phyloP scores from a whole-genome alignment of 2,797 vertebrate genomes.

The Ataeniobius toweri region DNA sequence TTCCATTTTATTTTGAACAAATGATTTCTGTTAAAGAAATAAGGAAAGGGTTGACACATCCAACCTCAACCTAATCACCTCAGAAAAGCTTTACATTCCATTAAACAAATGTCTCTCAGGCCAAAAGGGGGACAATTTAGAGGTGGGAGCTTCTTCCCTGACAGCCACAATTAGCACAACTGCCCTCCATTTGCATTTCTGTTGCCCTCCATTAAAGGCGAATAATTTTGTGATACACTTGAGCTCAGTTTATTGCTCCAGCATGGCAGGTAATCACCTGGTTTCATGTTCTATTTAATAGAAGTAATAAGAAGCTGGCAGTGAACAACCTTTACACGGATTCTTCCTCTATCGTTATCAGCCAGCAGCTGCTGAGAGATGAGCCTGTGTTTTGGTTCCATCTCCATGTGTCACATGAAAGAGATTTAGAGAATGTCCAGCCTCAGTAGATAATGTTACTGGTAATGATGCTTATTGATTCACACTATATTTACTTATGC shows the following conservation, averaged over 20 bases:
- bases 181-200: constrained; percentile 44
- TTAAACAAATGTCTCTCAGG: constrained; percentile 24
- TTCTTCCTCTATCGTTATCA: constrained; percentile 16
- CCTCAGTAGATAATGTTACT: constrained; percentile 51
- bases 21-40: constrained; percentile 5
- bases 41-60: constrained; percentile 2
- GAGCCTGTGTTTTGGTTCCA: constrained; percentile 39
- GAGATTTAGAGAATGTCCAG: constrained; percentile 46
- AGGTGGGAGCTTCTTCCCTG: constrained; percentile 21
- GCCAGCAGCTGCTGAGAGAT: constrained; percentile 33
- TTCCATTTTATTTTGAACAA: constrained; percentile 15
- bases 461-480: constrained; percentile 53
- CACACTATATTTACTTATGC: constrained; percentile 45
- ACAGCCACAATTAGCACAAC: constrained; percentile 49
- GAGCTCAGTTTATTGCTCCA: constrained; percentile 30
- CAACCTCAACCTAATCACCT: constrained; percentile 2
- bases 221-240: constrained; percentile 33
- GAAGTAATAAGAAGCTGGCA: constrained; percentile 28
- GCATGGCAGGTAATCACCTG: constrained; percentile 30
- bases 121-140: constrained; percentile 35
- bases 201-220: constrained; percentile 38
- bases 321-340: constrained; percentile 21
- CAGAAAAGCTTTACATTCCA: constrained; percentile 45
- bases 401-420: constrained; percentile 26
- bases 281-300: constrained; percentile 41